These are phyloP conservation scores for Anoplophora glabripennis DNA, from an alignment of 1,140 invertebrate genomes.

Conservation along the genomic window DNA sequence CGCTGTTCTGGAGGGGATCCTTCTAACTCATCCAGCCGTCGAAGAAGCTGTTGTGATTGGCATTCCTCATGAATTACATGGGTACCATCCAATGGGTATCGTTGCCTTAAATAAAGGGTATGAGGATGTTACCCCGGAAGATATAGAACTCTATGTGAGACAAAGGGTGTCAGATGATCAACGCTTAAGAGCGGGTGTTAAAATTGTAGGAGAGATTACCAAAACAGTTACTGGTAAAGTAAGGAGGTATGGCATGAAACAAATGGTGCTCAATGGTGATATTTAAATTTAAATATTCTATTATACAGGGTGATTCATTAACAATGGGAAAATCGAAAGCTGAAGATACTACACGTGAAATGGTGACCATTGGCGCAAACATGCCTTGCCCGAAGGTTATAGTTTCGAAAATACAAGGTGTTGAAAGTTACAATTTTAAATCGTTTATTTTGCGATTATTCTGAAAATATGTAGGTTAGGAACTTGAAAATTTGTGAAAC, in stretches of 20 bases:
- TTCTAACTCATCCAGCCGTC: constrained; percentile 62
- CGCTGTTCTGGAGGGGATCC: constrained; percentile 61
- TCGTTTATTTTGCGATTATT: no score
- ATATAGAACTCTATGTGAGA: constrained; percentile 51
- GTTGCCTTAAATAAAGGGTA: constrained; percentile 51
- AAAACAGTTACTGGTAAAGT: constrained; percentile 58
- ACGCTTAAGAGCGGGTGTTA: constrained; percentile 49
- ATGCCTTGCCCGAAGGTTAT: no score
- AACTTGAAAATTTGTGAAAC: no score
- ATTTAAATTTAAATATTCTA: constrained; percentile 20
- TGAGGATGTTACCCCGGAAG: constrained; percentile 47
- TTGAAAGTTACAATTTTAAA: no score
- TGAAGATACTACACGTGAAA: no score
- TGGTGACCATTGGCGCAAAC: no score
- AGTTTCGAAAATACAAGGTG: no score
- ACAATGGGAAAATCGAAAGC: no score
- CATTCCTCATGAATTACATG: constrained; percentile 57
- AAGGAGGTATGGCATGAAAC: constrained; percentile 34
- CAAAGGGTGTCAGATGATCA: constrained; percentile 40
- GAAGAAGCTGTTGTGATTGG: constrained; percentile 67
- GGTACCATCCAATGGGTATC: constrained; percentile 67
- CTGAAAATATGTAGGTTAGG: no score
- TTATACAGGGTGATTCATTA: no score
- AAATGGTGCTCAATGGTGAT: constrained; percentile 24
- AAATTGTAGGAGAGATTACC: constrained; percentile 52